Evolutionary conservation across 2,888 invertebrate species (phyloP).

Genomic region (Helicoverpa assulta): DNA sequence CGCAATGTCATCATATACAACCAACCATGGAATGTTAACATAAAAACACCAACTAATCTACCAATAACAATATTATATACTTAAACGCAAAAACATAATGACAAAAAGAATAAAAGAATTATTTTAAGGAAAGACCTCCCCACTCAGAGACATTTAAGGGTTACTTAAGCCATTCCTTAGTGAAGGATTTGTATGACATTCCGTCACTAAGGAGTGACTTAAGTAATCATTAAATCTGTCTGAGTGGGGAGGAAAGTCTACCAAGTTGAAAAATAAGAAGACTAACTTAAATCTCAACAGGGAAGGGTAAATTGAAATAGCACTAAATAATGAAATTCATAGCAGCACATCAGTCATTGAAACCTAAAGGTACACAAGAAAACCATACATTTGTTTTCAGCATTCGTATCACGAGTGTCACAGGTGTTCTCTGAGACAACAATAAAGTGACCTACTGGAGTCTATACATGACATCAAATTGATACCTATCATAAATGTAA

Average conservation of each 20-base stretch:
- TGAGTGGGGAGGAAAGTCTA: too few relatives aligned
- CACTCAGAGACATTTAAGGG: too few relatives aligned
- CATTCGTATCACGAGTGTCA: slow-evolving; percentile 32
- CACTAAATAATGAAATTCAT: not conserved
- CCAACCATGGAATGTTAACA: not conserved
- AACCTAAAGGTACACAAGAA: slow-evolving; percentile 13
- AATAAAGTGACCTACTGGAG: slow-evolving; percentile 40
- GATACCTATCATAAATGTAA: slow-evolving; percentile 48
- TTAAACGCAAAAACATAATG: not conserved
- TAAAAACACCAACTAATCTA: not conserved
- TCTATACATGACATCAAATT: slow-evolving; percentile 43
- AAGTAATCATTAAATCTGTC: too few relatives aligned
- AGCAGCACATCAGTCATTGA: slow-evolving; percentile 8
- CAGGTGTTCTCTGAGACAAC: slow-evolving; percentile 46
- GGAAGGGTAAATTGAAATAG: slow-evolving; percentile 2
- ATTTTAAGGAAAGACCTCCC: too few relatives aligned
- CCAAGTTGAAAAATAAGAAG: not conserved
- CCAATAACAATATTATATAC: not conserved
- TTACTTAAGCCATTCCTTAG: too few relatives aligned
- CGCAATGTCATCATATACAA: slow-evolving; percentile 9
- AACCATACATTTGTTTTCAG: slow-evolving; percentile 13
- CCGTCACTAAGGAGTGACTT: too few relatives aligned
- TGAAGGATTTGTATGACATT: too few relatives aligned
- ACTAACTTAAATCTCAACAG: too few relatives aligned
- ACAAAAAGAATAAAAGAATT: too few relatives aligned